Percentiles rank a stretch among this genome's conserved stretches.
phyloP scores from a whole-genome alignment of 2,113 vertebrate species.

The Arothron firmamentum region DNA sequence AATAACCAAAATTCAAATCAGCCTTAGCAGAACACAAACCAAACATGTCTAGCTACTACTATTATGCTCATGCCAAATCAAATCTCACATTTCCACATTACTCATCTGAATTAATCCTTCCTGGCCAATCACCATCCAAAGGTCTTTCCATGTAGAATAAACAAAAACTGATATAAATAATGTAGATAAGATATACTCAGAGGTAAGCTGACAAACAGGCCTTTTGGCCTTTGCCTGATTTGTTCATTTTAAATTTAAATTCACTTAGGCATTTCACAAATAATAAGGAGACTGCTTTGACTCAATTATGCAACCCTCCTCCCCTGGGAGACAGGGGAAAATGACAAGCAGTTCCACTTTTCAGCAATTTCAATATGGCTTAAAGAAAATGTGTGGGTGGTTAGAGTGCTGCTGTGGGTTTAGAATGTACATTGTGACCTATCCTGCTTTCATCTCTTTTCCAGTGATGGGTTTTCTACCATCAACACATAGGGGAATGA shows the following conservation, averaged over 20 bases:
- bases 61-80: slow-evolving; percentile 6
- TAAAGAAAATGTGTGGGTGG: slow-evolving; percentile 71
- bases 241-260: slow-evolving; percentile 20
- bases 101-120: slow-evolving; percentile 11
- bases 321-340: slow-evolving; percentile 44
- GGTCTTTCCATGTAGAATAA: slow-evolving; percentile 18
- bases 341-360: slow-evolving; percentile 62
- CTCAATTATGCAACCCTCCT: slow-evolving; percentile 50
- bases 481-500: slow-evolving; percentile 26
- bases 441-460: slow-evolving; percentile 69
- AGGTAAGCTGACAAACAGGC: slow-evolving; percentile 3
- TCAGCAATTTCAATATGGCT: slow-evolving; percentile 70
- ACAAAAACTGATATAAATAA: slow-evolving; percentile 12
- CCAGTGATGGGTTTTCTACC: slow-evolving; percentile 50
- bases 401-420: slow-evolving; percentile 64
- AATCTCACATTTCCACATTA: slow-evolving; percentile 20
- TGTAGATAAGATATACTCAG: background rate
- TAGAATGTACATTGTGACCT: slow-evolving; percentile 62
- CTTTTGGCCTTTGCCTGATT: slow-evolving; percentile 11
- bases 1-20: background rate
- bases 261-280: slow-evolving; percentile 20
- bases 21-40: slow-evolving; percentile 1
- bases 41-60: slow-evolving; percentile 5
- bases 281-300: slow-evolving; percentile 53
- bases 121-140: slow-evolving; percentile 23